Conservation (phyloP, 2,888 invertebrate species). For the Lasioglossum vierecki region DNA sequence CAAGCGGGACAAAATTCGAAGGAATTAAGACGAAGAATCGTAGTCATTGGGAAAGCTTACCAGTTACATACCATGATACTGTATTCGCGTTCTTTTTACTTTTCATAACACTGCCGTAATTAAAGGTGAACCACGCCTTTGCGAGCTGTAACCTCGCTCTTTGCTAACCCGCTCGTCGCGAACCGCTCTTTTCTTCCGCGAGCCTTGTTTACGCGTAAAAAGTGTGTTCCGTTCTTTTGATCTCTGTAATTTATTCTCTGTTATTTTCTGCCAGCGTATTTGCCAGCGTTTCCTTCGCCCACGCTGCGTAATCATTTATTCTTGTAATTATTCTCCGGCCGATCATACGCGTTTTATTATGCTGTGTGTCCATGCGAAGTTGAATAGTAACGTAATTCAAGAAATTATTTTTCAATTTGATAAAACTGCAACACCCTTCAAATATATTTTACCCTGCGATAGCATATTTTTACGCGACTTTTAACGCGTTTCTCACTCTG, state of each 20-base stretch:
- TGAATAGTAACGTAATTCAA: neutral
- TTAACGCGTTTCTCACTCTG: too few species aligned
- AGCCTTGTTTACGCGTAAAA: constrained; percentile 24
- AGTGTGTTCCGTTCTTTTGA: constrained; percentile 27
- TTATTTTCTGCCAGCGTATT: constrained; percentile 19
- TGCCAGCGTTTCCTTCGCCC: neutral
- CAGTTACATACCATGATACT: neutral
- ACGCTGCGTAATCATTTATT: constrained; percentile 12
- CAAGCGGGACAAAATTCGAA: neutral
- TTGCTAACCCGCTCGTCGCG: constrained; percentile 5
- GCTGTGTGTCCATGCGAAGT: neutral
- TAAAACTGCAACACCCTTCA: neutral
- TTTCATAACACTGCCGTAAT: neutral
- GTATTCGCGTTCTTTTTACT: neutral
- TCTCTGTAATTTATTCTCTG: constrained; percentile 26
- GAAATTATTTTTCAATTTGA: neutral
- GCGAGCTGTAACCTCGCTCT: neutral
- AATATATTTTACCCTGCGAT: neutral
- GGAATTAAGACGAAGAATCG: neutral
- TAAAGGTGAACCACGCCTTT: constrained; percentile 32
- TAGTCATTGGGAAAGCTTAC: neutral
- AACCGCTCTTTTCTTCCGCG: constrained; percentile 26
- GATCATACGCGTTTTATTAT: constrained; percentile 28
- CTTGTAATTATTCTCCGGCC: constrained; percentile 33
- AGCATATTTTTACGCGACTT: too few species aligned